These are phyloP conservation scores for Brachyhypopomus gauderio DNA, from an alignment of 2,113 vertebrate species.

Conservation along the genomic window DNA sequence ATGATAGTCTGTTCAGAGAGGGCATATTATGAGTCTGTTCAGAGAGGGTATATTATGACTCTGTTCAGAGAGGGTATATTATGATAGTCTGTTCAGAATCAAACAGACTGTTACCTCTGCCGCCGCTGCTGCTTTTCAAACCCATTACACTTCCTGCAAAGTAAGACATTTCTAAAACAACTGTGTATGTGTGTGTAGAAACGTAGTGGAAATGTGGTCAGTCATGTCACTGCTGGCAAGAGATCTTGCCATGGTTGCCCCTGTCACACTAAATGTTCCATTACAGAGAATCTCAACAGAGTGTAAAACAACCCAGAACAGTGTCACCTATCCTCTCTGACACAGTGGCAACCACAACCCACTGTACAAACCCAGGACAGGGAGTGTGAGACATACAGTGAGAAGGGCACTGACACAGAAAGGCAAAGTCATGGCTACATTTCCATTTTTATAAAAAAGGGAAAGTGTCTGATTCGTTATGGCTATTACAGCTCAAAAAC, in stretches of 20 bases:
- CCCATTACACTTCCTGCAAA: neutral
- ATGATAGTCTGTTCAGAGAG: too few relatives aligned
- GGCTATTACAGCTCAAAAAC: constrained; percentile 46
- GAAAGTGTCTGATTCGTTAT: constrained; percentile 38
- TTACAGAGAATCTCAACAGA: constrained; percentile 30
- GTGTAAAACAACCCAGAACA: constrained; percentile 18
- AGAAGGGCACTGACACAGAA: constrained; percentile 14
- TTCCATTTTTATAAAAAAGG: constrained; percentile 43
- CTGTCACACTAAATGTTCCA: constrained; percentile 29
- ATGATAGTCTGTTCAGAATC: neutral
- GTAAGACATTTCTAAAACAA: neutral
- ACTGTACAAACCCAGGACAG: constrained; percentile 6
- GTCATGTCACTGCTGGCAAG: constrained; percentile 41
- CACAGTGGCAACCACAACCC: constrained; percentile 8
- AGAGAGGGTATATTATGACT: too few relatives aligned
- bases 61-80: neutral
- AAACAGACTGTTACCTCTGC: too few relatives aligned
- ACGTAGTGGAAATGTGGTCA: constrained; percentile 22
- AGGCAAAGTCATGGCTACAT: constrained; percentile 44
- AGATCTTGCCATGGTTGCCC: constrained; percentile 36
- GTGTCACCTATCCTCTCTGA: constrained; percentile 29
- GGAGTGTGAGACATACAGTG: constrained; percentile 9
- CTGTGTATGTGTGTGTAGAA: neutral
- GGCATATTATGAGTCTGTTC: too few relatives aligned
- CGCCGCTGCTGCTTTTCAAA: neutral